phyloP scores from a whole-genome alignment of 2,113 vertebrate species.

The Pluvialis apricaria region DNA sequence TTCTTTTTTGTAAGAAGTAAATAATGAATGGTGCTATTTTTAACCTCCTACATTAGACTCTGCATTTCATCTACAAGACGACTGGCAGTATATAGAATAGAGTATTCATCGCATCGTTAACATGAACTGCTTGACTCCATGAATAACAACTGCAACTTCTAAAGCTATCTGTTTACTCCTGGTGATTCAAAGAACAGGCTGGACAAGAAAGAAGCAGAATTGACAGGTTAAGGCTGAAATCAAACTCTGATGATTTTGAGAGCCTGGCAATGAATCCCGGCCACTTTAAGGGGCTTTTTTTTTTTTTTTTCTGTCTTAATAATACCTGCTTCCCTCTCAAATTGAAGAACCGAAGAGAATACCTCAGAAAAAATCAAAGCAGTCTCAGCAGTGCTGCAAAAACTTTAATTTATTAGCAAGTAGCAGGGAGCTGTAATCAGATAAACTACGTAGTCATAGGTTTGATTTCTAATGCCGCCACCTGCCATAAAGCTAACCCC shows the following conservation, averaged over 20 bases:
- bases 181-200: not conserved
- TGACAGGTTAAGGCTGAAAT: not conserved
- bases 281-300: not conserved
- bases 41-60: slow-evolving; percentile 14
- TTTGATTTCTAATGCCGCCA: not conserved
- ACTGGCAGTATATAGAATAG: not conserved
- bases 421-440: not conserved
- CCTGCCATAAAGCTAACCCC: not conserved
- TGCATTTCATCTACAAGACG: not conserved
- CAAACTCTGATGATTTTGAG: not conserved
- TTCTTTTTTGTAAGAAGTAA: slow-evolving; percentile 19
- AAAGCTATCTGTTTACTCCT: not conserved
- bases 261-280: not conserved
- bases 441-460: not conserved
- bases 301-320: not conserved
- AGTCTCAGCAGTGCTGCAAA: not conserved
- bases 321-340: not conserved
- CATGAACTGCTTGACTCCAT: not conserved
- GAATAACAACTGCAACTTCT: not conserved
- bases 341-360: not conserved
- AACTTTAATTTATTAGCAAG: not conserved
- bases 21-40: slow-evolving; percentile 50
- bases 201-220: not conserved
- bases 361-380: not conserved
- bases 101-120: not conserved